Base-by-base conservation (phyloP, 2,888 invertebrate genomes). In the Drosophila paucipuncta region DNA sequence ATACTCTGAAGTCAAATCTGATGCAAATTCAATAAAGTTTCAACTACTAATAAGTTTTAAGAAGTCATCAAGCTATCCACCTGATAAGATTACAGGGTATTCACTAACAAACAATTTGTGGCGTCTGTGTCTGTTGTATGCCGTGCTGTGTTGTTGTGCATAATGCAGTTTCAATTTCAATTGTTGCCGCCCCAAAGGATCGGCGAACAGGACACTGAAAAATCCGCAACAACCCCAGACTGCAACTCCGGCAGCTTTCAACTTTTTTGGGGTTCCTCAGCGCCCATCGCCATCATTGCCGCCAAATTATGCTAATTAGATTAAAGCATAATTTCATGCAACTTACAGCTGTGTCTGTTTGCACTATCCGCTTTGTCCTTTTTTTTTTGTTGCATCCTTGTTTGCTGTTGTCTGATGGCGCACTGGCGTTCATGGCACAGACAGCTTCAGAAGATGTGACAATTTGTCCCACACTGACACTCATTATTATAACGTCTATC, bases 261-360 rank as follows among this genome's bases (percentile, higher is more conserved):
- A 37, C 53, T 37, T 60, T 59, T 72, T 61, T 54, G 47, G 54
- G 55, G 55, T 50, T 59, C 31, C 71, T 54, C 75, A 49, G 47
- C 70, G 71, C 75, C 62, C 78, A 75, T 78, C 69, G 68, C 65
- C 76, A 74, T 76, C 83, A 76, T 75, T 74, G 85, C 85, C 80
- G 89, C 83, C 82, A 85, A 91, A 88, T 89, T 89, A 89, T 91
- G 91, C 89, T 89, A 91, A 89, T 91, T 91, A 91, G 90, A 89
- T 89, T 91, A 83, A 84, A 91, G 88, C 80, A 91, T 91, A 89
- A 89, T 90, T 91, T 90, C 83, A 85, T 91, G 83, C 84, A 90
- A 84, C 84, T 90, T 85, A 76, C 90, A 80, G 76, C 67, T 77
- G 49, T 53, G 80, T 78, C 78, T 76, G 62, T 52, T 53, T 33